A percentile compares a stretch with the other conserved stretches of the same genome.
These are phyloP conservation scores for Hyles lineata DNA, from an alignment of 2,888 invertebrate species.

Conservation along the genomic window DNA sequence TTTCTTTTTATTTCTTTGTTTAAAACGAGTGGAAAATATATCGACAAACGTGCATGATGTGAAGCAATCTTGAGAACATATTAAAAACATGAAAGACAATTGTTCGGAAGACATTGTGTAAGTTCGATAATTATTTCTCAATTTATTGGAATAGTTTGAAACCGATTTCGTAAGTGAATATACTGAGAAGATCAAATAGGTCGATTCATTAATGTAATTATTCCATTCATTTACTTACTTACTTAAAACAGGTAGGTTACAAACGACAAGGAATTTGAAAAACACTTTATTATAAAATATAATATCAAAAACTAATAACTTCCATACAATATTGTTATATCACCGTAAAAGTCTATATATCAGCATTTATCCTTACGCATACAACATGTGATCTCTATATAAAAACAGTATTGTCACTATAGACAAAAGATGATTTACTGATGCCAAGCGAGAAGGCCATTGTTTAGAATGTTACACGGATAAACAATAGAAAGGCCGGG, in stretches of 20 bases:
- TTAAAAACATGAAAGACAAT: not conserved
- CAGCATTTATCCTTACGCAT: not conserved
- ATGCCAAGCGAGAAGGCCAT: conserved; percentile 42
- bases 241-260: too few species aligned
- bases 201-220: too few species aligned
- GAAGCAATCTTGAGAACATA: not conserved
- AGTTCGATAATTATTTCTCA: conserved; percentile 11
- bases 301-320: not conserved
- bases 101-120: not conserved
- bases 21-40: not conserved
- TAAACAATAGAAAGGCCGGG: conserved; percentile 38
- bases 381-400: conserved; percentile 4
- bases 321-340: not conserved
- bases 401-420: conserved; percentile 41
- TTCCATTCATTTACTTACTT: too few species aligned
- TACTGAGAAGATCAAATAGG: not conserved
- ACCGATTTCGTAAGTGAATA: not conserved
- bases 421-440: conserved; percentile 47
- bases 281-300: too few species aligned
- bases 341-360: not conserved
- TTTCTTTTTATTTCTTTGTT: too few species aligned
- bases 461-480: conserved; percentile 46
- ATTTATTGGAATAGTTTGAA: not conserved
- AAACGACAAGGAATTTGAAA: too few species aligned
- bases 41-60: not conserved